Percentiles rank a stretch among this genome's conserved stretches.
These are phyloP conservation scores for Clarias gariepinus DNA, from an alignment of 2,113 vertebrate species.

Conservation along the genomic window DNA sequence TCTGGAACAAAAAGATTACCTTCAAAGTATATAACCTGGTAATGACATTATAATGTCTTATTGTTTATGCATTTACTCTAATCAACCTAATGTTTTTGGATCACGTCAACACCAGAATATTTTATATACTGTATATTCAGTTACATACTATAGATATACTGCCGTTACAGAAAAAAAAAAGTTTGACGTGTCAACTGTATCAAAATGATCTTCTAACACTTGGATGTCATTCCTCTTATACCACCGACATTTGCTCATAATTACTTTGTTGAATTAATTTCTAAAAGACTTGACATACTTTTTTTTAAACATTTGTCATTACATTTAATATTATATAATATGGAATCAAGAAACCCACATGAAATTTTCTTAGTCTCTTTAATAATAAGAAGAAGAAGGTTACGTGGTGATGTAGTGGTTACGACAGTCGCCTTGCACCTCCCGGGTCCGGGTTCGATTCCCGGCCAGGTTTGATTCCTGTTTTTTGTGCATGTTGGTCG, in stretches of 20 bases:
- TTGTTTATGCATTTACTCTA: background rate
- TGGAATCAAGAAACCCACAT: background rate
- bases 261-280: background rate
- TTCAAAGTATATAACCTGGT: background rate
- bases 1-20: background rate
- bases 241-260: background rate
- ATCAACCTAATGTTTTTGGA: background rate
- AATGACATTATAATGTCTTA: background rate
- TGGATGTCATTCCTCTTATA: background rate
- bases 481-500: no score
- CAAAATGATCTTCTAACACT: no score
- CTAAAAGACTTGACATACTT: background rate
- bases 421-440: no score
- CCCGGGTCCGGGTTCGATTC: no score
- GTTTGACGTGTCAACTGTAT: background rate
- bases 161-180: background rate
- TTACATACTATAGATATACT: background rate
- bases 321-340: background rate
- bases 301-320: background rate
- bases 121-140: background rate
- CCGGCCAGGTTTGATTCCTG: no score
- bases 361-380: background rate
- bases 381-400: no score
- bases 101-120: background rate
- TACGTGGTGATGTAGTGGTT: no score